Evolutionary conservation across 2,113 vertebrate genomes (phyloP).

Genomic region (Ciconia boyciana): DNA sequence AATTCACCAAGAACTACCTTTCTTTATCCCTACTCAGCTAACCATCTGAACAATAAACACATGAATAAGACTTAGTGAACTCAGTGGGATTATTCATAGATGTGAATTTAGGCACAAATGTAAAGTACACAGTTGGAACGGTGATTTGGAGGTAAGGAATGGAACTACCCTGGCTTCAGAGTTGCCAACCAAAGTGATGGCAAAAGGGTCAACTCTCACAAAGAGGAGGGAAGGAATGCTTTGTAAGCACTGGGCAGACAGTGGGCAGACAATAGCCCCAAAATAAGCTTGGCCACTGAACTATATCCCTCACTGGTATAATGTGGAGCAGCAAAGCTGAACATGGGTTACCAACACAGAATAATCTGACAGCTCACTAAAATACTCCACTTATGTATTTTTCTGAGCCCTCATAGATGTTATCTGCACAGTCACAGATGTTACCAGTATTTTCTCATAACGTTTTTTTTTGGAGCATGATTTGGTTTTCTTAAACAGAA

Average conservation of each 20-base stretch:
- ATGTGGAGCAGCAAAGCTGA: neutral
- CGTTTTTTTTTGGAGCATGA: neutral
- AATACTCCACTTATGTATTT: neutral
- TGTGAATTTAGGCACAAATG: neutral
- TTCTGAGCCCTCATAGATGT: neutral
- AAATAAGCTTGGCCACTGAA: neutral
- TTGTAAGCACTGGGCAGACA: neutral
- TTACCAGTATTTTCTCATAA: neutral
- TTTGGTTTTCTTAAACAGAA: neutral
- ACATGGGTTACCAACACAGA: neutral
- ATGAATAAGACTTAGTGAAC: neutral
- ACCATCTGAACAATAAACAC: neutral
- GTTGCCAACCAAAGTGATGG: neutral
- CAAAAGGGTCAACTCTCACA: neutral
- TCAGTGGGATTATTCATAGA: neutral
- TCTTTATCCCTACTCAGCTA: neutral
- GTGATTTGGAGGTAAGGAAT: neutral
- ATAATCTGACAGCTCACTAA: neutral
- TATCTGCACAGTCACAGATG: neutral
- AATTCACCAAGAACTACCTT: neutral
- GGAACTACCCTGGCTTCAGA: neutral
- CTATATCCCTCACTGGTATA: neutral
- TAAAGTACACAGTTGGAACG: neutral
- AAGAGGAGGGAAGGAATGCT: neutral
- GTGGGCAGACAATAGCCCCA: neutral